These are phyloP conservation scores for Macaria notata DNA, from an alignment of 2,888 invertebrate genomes.

Conservation along the genomic window DNA sequence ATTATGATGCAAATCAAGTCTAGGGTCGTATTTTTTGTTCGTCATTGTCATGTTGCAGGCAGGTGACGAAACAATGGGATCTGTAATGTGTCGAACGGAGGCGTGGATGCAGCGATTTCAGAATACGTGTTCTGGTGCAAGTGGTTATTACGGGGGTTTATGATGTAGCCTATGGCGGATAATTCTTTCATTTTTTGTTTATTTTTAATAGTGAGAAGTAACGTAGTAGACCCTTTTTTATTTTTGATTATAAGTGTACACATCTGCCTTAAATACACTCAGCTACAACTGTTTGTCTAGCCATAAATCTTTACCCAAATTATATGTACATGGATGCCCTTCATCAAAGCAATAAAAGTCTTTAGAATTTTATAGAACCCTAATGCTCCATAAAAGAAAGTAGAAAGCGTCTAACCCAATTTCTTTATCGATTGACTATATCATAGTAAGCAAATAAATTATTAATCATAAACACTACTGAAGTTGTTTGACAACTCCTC, in stretches of 20 bases:
- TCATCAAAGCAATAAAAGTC: no score
- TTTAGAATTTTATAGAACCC: neutral
- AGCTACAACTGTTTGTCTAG: no score
- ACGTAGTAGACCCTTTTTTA: no score
- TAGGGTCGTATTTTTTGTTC: conserved; percentile 20
- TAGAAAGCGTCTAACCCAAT: conserved; percentile 17
- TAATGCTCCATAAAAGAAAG: conserved; percentile 6
- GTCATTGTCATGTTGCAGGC: conserved; percentile 26
- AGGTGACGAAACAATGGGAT: conserved; percentile 45
- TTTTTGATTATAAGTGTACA: no score
- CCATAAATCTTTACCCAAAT: no score
- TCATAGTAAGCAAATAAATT: conserved; percentile 18
- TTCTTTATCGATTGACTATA: conserved; percentile 13
- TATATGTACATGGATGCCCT: no score
- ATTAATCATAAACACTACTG: conserved; percentile 21
- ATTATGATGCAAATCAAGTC: conserved; percentile 18
- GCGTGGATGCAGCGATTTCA: conserved; percentile 36
- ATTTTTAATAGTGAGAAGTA: no score
- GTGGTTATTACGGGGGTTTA: neutral
- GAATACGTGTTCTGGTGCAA: conserved; percentile 4
- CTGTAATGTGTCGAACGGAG: conserved; percentile 42
- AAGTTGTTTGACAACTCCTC: conserved; percentile 22
- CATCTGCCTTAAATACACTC: no score
- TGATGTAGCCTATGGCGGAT: neutral
- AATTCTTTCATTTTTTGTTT: no score